Percentiles rank a stretch among this genome's conserved stretches.
Conservation (phyloP, 2,113 vertebrate species). For the Theristicus caerulescens region DNA sequence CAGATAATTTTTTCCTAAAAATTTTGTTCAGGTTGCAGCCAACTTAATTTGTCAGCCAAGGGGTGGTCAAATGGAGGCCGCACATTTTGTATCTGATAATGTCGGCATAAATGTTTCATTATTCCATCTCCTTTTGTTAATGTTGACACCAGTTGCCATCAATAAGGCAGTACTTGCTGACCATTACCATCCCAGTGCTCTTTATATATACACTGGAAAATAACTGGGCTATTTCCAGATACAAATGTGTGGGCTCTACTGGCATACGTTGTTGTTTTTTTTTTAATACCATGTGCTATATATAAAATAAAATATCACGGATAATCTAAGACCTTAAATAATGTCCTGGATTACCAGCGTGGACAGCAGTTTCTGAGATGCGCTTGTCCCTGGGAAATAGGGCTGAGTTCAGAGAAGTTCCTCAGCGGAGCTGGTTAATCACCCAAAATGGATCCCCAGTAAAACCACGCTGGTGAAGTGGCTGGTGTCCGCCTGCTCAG, state of each 20-base stretch:
- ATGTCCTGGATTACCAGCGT: not conserved
- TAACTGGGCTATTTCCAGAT: not conserved
- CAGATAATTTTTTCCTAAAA: not conserved
- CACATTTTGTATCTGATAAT: not conserved
- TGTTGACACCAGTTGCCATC: not conserved
- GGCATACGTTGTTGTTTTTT: not conserved
- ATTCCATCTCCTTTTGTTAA: constrained; percentile 13
- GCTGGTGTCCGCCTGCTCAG: not conserved
- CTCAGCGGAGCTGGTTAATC: not conserved
- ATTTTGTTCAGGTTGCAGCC: not conserved
- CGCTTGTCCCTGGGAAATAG: not conserved
- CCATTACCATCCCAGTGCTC: not conserved
- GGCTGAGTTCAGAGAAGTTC: not conserved
- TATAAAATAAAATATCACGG: not conserved
- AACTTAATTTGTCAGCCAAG: not conserved
- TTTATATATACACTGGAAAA: not conserved
- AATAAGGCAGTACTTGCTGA: not conserved
- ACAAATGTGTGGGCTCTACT: not conserved
- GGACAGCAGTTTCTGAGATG: not conserved
- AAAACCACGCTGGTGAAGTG: not conserved
- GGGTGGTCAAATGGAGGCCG: not conserved
- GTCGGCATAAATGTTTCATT: not conserved
- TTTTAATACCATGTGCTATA: not conserved
- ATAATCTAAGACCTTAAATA: not conserved
- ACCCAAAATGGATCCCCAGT: not conserved